Conservation (phyloP, 2,797 vertebrate genomes). For the Chaetodon trifasciatus region DNA sequence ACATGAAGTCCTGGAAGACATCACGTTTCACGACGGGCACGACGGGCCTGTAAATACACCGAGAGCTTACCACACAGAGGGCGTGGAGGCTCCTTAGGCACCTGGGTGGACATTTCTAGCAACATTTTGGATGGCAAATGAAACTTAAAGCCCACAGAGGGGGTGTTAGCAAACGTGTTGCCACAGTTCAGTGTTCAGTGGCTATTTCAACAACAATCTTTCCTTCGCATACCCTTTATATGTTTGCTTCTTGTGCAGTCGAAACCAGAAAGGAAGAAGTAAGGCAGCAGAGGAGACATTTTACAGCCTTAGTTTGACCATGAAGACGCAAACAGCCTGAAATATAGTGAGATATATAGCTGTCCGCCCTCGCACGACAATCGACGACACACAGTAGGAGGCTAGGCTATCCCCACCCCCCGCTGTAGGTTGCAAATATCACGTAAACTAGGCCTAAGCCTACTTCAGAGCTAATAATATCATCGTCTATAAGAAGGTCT, state of each 20-base stretch:
- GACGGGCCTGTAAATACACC: constrained; percentile 56
- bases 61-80: constrained; percentile 45
- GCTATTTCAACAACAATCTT: constrained; percentile 56
- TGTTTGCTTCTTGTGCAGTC: constrained; percentile 40
- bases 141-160: background rate
- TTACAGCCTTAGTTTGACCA: background rate
- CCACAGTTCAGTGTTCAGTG: constrained; percentile 18
- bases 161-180: background rate
- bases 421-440: constrained; percentile 75
- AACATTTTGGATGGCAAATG: background rate
- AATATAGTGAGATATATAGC: constrained; percentile 43
- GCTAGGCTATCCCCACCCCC: constrained; percentile 83
- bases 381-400: constrained; percentile 80
- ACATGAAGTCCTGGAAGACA: constrained; percentile 19
- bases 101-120: background rate
- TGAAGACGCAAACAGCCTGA: background rate
- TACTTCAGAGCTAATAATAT: constrained; percentile 59
- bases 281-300: background rate
- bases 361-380: constrained; percentile 75
- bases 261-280: constrained; percentile 13
- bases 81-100: constrained; percentile 52
- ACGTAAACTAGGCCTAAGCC: constrained; percentile 74
- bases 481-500: background rate
- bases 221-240: constrained; percentile 27
- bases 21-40: constrained; percentile 41